These are phyloP conservation scores for Pseudocheirus occidentalis DNA, from an alignment of 2,797 vertebrate genomes.

Conservation along the genomic window DNA sequence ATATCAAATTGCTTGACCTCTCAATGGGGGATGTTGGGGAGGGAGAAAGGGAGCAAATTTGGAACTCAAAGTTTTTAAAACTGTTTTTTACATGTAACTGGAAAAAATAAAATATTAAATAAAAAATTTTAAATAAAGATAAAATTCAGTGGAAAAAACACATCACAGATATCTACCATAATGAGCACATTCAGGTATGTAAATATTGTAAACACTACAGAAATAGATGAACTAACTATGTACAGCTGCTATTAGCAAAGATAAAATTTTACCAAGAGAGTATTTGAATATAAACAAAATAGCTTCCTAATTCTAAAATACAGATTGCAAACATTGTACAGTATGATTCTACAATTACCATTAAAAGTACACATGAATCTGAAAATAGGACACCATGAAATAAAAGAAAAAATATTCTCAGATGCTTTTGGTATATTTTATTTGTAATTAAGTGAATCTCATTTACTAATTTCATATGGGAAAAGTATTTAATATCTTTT, in stretches of 20 bases:
- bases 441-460: conserved; percentile 57
- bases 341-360: conserved; percentile 57
- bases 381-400: conserved; percentile 48
- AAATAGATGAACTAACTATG: conserved; percentile 34
- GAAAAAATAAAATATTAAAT: no score
- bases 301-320: conserved; percentile 62
- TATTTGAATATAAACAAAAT: conserved; percentile 48
- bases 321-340: conserved; percentile 29
- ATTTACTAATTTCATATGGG: conserved; percentile 67
- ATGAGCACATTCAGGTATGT: background rate
- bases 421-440: conserved; percentile 51
- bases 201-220: background rate
- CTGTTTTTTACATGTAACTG: no score
- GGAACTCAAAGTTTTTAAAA: no score
- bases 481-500: conserved; percentile 48
- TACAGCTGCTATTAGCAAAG: conserved; percentile 63
- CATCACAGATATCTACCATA: background rate
- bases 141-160: background rate
- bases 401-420: conserved; percentile 52
- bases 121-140: background rate
- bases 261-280: conserved; percentile 43
- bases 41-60: no score
- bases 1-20: no score
- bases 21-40: no score
- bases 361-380: conserved; percentile 50